Evolutionary conservation across 2,888 invertebrate species (phyloP).

Genomic region (Enchytraeus crypticus): DNA sequence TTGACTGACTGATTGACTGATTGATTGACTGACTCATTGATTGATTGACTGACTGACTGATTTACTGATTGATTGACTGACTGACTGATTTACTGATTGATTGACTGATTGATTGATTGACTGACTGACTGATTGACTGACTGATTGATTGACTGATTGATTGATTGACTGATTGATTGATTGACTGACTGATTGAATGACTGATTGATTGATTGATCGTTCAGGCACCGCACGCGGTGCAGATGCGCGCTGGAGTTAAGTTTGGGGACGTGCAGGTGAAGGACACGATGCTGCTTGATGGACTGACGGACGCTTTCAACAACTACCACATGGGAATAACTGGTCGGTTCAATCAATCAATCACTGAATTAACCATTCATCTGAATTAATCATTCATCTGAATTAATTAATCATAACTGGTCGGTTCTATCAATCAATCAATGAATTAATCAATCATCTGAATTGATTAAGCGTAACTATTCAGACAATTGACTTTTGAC

Average conservation of each 20-base stretch:
- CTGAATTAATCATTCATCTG: not conserved
- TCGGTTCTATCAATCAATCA: not conserved
- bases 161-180: too few species aligned
- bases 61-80: too few species aligned
- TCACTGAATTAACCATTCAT: not conserved
- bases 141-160: too few species aligned
- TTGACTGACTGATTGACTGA: too few species aligned
- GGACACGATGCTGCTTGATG: slow-evolving; percentile 59
- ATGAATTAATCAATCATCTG: not conserved
- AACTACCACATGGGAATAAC: slow-evolving; percentile 72
- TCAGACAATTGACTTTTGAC: not conserved
- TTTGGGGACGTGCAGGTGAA: slow-evolving; percentile 59
- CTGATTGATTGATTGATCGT: too few species aligned
- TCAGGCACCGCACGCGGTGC: slow-evolving; percentile 60
- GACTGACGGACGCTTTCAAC: slow-evolving; percentile 64
- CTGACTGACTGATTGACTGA: too few species aligned
- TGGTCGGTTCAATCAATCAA: slow-evolving; percentile 48
- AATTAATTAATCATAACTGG: not conserved
- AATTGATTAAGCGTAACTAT: not conserved
- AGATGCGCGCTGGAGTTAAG: slow-evolving; percentile 59
- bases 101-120: too few species aligned
- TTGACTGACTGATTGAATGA: too few species aligned
- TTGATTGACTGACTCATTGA: too few species aligned
- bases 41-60: too few species aligned
- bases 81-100: too few species aligned